Percentiles rank a stretch among this genome's conserved stretches.
phyloP scores from a whole-genome alignment of 1,140 invertebrate species.

The Euglossa dilemma region DNA sequence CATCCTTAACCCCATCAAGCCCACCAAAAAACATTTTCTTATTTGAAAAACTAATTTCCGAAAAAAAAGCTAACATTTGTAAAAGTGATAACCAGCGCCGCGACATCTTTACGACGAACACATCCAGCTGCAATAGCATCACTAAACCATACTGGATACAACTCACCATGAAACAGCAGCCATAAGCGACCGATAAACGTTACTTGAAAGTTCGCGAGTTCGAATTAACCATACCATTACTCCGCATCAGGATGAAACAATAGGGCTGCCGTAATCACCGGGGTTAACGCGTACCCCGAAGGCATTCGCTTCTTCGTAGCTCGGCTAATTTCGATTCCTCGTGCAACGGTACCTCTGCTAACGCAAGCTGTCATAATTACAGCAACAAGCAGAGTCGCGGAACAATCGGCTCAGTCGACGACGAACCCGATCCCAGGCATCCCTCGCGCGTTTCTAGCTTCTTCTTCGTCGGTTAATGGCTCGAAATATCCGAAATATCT shows the following conservation, averaged over 20 bases:
- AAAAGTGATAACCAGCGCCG: too few relatives aligned
- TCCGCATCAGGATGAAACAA: neutral
- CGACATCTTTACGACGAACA: too few relatives aligned
- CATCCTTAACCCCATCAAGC: too few relatives aligned
- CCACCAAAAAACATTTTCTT: too few relatives aligned
- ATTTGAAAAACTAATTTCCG: too few relatives aligned
- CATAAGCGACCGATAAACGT: neutral
- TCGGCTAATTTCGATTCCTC: constrained; percentile 1
- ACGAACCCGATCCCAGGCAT: neutral
- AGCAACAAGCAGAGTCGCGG: neutral
- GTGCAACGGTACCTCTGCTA: neutral
- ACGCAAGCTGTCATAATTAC: neutral
- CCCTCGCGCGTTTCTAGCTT: neutral
- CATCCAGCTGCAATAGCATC: neutral
- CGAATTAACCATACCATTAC: neutral
- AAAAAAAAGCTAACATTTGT: too few relatives aligned
- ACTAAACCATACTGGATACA: neutral
- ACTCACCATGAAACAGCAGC: neutral
- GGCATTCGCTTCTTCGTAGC: neutral
- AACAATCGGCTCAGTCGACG: neutral
- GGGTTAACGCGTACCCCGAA: neutral
- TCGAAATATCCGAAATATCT: too few relatives aligned
- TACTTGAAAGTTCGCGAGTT: neutral
- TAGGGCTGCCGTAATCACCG: neutral
- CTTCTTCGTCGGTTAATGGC: neutral